A percentile compares a stretch with the other conserved stretches of the same genome.
Evolutionary conservation across 2,797 vertebrate genomes (phyloP).

Genomic region (Anguilla obscura): DNA sequence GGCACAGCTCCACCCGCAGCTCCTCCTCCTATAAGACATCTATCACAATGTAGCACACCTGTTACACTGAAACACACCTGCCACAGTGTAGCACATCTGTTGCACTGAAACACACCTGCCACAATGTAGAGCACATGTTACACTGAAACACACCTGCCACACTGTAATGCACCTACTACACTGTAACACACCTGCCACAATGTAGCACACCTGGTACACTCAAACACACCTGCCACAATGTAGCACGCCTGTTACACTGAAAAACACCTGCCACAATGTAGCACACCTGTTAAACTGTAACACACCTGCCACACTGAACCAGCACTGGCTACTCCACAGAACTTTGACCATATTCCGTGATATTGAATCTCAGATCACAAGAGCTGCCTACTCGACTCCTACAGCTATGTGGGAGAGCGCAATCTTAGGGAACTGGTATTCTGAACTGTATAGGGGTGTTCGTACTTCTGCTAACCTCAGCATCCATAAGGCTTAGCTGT

Average conservation of each 20-base stretch:
- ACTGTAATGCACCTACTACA: too few relatives aligned
- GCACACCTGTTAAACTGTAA: neutral
- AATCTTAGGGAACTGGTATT: neutral
- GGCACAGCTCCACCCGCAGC: constrained; percentile 48
- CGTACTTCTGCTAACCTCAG: neutral
- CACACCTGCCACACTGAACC: neutral
- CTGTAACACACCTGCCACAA: too few relatives aligned
- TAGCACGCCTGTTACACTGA: too few relatives aligned
- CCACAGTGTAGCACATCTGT: too few relatives aligned
- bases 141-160: too few relatives aligned
- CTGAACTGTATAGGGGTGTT: neutral
- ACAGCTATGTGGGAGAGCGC: neutral
- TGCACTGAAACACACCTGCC: too few relatives aligned
- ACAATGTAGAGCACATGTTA: too few relatives aligned
- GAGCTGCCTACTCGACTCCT: neutral
- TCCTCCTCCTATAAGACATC: constrained; percentile 75
- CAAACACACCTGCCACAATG: too few relatives aligned
- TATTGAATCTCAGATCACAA: neutral
- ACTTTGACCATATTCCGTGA: neutral
- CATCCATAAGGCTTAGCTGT: neutral
- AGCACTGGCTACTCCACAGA: neutral
- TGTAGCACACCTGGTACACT: too few relatives aligned
- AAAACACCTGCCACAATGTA: too few relatives aligned
- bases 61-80: too few relatives aligned
- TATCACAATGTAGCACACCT: constrained; percentile 64